phyloP scores from a whole-genome alignment of 2,888 invertebrate genomes.

The Orthonevra nobilis region DNA sequence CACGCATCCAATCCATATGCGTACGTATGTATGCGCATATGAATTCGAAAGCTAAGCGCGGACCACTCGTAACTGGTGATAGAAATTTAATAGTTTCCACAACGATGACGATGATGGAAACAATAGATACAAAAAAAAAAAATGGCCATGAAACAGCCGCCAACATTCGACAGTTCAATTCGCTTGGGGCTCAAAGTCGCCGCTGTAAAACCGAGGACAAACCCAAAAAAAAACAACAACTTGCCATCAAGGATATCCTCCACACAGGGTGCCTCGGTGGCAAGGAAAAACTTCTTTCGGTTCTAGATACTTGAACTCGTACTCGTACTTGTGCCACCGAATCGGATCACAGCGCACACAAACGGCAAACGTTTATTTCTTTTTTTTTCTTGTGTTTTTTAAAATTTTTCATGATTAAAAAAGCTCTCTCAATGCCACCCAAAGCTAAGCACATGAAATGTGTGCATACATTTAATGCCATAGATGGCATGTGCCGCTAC shows the following conservation, averaged over 20 bases:
- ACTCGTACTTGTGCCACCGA: too few relatives aligned
- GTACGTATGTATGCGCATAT: background rate
- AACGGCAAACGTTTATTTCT: background rate
- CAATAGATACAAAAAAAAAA: background rate
- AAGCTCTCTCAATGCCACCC: conserved; percentile 9
- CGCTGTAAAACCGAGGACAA: conserved; percentile 15
- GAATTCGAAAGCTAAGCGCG: conserved; percentile 16
- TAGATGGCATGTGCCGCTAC: conserved; percentile 25
- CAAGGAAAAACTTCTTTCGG: background rate
- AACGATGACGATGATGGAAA: conserved; percentile 23
- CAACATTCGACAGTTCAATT: conserved; percentile 16
- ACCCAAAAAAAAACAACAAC: background rate
- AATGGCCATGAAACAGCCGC: conserved; percentile 19
- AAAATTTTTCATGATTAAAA: conserved; percentile 10
- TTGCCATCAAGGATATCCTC: conserved; percentile 8
- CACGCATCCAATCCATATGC: conserved; percentile 7
- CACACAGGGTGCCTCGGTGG: background rate
- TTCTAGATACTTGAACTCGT: conserved; percentile 22
- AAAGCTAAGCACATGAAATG: conserved; percentile 26
- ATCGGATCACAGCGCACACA: conserved; percentile 40
- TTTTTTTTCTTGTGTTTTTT: background rate
- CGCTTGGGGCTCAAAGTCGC: background rate
- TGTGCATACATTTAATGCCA: background rate
- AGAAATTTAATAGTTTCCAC: conserved; percentile 57
- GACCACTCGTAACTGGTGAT: conserved; percentile 38